Conservation (phyloP, 2,888 invertebrate genomes). For the Cantharis flavilabris region DNA sequence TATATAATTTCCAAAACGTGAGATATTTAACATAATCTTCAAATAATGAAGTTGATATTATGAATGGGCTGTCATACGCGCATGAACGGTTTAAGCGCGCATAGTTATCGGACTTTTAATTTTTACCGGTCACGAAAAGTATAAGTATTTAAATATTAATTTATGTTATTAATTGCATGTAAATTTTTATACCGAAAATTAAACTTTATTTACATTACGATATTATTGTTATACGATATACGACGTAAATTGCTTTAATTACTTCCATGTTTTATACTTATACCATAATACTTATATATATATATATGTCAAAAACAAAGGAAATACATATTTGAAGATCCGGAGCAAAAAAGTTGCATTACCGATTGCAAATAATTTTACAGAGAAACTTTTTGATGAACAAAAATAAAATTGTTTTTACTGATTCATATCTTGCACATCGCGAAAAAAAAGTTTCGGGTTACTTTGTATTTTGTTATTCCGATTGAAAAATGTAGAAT, state of each 20-base stretch:
- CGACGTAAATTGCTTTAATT: neutral
- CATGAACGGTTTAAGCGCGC: slow-evolving; percentile 42
- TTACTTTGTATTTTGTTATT: too few relatives aligned
- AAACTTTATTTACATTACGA: slow-evolving; percentile 6
- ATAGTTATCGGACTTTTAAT: slow-evolving; percentile 43
- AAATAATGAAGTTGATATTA: slow-evolving; percentile 51
- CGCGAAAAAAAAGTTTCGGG: too few relatives aligned
- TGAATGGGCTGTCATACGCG: slow-evolving; percentile 50
- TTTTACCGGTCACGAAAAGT: slow-evolving; percentile 44
- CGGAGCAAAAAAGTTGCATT: too few relatives aligned
- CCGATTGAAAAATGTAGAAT: too few relatives aligned
- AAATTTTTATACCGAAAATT: slow-evolving; percentile 26
- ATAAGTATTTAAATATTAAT: slow-evolving; percentile 45
- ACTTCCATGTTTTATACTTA: neutral
- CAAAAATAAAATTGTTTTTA: too few relatives aligned
- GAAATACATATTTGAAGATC: neutral
- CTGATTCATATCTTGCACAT: too few relatives aligned
- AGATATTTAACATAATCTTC: slow-evolving; percentile 50
- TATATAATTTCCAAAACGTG: slow-evolving; percentile 46
- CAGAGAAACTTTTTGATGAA: too few relatives aligned
- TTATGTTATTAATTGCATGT: slow-evolving; percentile 41
- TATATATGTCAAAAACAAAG: neutral
- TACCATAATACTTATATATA: too few relatives aligned
- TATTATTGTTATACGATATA: neutral
- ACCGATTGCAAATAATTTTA: too few relatives aligned